phyloP scores from a whole-genome alignment of 2,797 vertebrate species.

The Haliaeetus vocifer region DNA sequence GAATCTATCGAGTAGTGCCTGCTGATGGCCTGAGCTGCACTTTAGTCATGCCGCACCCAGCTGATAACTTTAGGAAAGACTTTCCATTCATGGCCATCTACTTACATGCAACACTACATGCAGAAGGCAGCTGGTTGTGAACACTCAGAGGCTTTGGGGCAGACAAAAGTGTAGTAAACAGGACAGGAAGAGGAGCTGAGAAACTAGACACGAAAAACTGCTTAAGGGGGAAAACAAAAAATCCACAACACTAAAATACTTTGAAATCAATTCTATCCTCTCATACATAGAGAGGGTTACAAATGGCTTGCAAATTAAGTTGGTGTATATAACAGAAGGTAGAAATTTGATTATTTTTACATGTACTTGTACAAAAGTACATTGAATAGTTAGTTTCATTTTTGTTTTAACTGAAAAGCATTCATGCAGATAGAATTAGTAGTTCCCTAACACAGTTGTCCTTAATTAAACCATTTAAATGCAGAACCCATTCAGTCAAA shows the following conservation, averaged over 20 bases:
- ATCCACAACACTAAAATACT: background rate
- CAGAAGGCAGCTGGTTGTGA: slow-evolving; percentile 83
- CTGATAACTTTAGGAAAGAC: slow-evolving; percentile 80
- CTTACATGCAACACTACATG: slow-evolving; percentile 97
- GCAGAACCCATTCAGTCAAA: background rate
- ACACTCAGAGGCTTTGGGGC: slow-evolving; percentile 82
- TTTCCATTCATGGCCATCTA: slow-evolving; percentile 85
- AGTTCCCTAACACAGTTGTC: background rate
- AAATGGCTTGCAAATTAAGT: background rate
- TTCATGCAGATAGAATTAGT: background rate
- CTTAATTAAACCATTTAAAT: background rate
- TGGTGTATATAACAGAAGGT: background rate
- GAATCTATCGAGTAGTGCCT: slow-evolving; percentile 67
- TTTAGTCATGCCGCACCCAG: slow-evolving; percentile 85
- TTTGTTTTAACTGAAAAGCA: background rate
- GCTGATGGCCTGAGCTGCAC: slow-evolving; percentile 76
- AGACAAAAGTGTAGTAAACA: slow-evolving; percentile 6
- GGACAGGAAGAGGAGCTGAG: slow-evolving; percentile 30
- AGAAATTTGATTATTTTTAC: background rate
- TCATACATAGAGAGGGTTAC: background rate
- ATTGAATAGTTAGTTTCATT: background rate
- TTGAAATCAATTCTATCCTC: background rate
- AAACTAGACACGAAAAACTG: slow-evolving; percentile 58
- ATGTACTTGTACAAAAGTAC: background rate
- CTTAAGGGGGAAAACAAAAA: slow-evolving; percentile 50